These are phyloP conservation scores for Bombus affinis DNA, from an alignment of 1,140 invertebrate species.

Conservation along the genomic window DNA sequence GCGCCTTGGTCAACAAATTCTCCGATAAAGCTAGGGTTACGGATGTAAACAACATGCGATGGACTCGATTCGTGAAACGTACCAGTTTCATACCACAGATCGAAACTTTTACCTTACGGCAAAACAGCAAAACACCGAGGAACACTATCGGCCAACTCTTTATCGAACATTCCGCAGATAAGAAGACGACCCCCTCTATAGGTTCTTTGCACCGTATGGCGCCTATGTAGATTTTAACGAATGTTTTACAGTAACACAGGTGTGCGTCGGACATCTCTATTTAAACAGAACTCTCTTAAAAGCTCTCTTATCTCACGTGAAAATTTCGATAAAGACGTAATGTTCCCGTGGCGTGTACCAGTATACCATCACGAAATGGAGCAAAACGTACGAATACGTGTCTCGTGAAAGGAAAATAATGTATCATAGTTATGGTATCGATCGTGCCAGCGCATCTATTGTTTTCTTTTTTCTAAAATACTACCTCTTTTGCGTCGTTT, in stretches of 20 bases:
- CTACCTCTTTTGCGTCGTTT: background rate
- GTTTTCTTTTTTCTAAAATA: background rate
- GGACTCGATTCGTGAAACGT: background rate
- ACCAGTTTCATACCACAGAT: background rate
- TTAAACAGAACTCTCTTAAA: background rate
- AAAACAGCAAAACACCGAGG: slow-evolving; percentile 40
- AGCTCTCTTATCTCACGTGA: slow-evolving; percentile 4
- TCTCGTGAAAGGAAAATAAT: background rate
- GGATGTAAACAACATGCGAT: background rate
- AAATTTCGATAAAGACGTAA: slow-evolving; percentile 5
- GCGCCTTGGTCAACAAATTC: background rate
- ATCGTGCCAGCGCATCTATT: background rate
- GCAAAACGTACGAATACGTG: background rate
- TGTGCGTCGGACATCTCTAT: slow-evolving; percentile 23
- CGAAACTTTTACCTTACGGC: slow-evolving; percentile 13
- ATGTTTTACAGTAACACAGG: slow-evolving; percentile 38
- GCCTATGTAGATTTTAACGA: slow-evolving; percentile 19
- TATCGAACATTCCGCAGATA: slow-evolving; percentile 66
- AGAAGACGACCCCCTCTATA: slow-evolving; percentile 27
- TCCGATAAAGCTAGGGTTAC: slow-evolving; percentile 9
- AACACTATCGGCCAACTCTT: slow-evolving; percentile 59
- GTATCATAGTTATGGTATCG: background rate
- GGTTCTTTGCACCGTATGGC: slow-evolving; percentile 27
- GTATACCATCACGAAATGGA: background rate
- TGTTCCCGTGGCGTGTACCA: background rate